Evolutionary conservation across 2,888 invertebrate species (phyloP).

Genomic region (Sphaerophoria rueppellii): DNA sequence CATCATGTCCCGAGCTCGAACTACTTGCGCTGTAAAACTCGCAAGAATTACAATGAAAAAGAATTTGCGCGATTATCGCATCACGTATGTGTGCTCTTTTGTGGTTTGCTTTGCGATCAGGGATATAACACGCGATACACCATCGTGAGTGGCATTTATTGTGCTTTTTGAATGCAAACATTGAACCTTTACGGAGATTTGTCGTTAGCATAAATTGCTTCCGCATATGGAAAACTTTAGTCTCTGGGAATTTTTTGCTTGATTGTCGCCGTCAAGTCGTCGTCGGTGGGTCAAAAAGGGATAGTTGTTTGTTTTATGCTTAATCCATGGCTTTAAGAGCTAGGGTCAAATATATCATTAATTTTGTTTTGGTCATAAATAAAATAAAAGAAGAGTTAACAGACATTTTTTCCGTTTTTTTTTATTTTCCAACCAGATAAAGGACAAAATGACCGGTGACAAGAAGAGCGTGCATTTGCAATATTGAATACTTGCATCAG

Average conservation of each 20-base stretch:
- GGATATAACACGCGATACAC: constrained; percentile 15
- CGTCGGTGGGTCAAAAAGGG: not conserved
- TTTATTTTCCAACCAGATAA: too few relatives aligned
- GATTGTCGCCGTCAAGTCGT: not conserved
- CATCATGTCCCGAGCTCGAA: not conserved
- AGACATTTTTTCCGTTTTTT: not conserved
- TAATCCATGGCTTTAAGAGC: not conserved
- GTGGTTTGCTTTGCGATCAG: constrained; percentile 48
- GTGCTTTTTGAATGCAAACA: constrained; percentile 53
- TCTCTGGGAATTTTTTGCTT: constrained; percentile 24
- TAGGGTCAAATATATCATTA: constrained; percentile 7
- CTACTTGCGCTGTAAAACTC: constrained; percentile 15
- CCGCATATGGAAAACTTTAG: constrained; percentile 54
- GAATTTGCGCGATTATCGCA: constrained; percentile 49
- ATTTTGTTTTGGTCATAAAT: not conserved
- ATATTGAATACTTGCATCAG: too few relatives aligned
- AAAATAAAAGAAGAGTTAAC: not conserved
- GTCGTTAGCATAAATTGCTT: constrained; percentile 66
- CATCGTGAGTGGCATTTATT: constrained; percentile 55
- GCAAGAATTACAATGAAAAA: constrained; percentile 50
- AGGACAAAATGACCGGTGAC: too few relatives aligned
- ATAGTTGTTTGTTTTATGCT: not conserved
- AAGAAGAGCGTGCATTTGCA: too few relatives aligned
- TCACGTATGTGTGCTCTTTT: constrained; percentile 16
- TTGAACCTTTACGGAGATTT: constrained; percentile 47